Evolutionary conservation across 2,113 vertebrate genomes (phyloP).

Genomic region (Rhadina sibilatrix): DNA sequence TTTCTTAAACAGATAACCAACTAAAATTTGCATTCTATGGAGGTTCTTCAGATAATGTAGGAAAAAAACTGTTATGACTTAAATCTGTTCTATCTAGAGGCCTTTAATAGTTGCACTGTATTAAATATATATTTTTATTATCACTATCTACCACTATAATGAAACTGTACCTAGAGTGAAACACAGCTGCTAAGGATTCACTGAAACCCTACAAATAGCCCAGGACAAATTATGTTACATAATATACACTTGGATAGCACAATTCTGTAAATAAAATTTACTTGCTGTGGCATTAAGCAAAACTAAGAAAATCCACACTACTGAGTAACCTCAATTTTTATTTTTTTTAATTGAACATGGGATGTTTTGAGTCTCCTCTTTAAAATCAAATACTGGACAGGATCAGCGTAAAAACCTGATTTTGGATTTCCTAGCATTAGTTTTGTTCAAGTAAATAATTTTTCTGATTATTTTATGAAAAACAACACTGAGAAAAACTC

Average conservation of each 20-base stretch:
- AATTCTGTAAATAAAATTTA: neutral
- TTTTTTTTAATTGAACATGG: neutral
- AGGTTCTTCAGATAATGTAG: neutral
- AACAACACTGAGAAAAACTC: neutral
- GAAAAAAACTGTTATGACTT: neutral
- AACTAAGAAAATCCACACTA: neutral
- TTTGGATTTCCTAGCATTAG: neutral
- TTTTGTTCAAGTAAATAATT: neutral
- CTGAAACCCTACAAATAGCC: neutral
- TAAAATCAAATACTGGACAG: neutral
- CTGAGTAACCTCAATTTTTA: neutral
- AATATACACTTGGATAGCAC: neutral
- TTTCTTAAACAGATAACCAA: neutral
- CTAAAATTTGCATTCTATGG: neutral
- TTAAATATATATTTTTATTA: neutral
- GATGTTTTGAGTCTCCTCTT: neutral
- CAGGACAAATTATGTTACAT: neutral
- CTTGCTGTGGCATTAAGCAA: neutral
- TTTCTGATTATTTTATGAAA: neutral
- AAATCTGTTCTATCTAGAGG: neutral
- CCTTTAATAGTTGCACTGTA: neutral
- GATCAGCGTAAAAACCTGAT: neutral
- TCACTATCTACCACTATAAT: neutral
- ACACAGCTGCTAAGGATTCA: neutral
- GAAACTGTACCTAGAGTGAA: neutral